Conservation (phyloP, 2,113 vertebrate species). For the Spea multiplicata region DNA sequence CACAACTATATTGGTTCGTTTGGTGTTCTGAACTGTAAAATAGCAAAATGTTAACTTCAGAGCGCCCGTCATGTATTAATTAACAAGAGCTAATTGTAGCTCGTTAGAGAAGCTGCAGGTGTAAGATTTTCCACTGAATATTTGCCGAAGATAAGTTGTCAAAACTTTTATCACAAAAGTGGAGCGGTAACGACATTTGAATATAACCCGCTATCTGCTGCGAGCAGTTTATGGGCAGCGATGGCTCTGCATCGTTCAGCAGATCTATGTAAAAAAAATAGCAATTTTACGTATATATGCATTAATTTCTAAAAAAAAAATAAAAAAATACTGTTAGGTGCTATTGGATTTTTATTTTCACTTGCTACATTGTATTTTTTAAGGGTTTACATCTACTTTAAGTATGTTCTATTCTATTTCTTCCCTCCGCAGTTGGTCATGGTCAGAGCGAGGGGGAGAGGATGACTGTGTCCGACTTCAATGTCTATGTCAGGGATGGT, state of each 20-base stretch:
- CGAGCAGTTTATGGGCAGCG: too few relatives aligned
- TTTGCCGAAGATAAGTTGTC: constrained; percentile 32
- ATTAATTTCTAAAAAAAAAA: too few relatives aligned
- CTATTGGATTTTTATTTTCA: background rate
- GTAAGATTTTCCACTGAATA: constrained; percentile 38
- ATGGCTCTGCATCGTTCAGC: background rate
- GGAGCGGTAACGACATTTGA: background rate
- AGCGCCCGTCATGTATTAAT: constrained; percentile 12
- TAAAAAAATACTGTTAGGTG: too few relatives aligned
- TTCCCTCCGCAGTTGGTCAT: constrained; percentile 79
- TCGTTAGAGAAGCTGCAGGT: constrained; percentile 16
- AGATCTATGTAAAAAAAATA: too few relatives aligned
- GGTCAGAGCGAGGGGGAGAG: constrained; percentile 93
- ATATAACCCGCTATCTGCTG: background rate
- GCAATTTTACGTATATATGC: too few relatives aligned
- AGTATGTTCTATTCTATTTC: background rate
- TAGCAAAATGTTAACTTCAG: background rate
- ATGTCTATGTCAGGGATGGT: constrained; percentile 83
- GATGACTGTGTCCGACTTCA: constrained; percentile 89
- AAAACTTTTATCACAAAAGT: constrained; percentile 22
- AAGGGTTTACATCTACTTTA: too few relatives aligned
- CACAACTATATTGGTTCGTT: too few relatives aligned
- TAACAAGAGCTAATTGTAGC: constrained; percentile 20
- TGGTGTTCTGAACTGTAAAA: background rate
- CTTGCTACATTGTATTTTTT: too few relatives aligned